These are phyloP conservation scores for Parnassius orleans DNA, from an alignment of 2,888 invertebrate genomes.

Conservation along the genomic window DNA sequence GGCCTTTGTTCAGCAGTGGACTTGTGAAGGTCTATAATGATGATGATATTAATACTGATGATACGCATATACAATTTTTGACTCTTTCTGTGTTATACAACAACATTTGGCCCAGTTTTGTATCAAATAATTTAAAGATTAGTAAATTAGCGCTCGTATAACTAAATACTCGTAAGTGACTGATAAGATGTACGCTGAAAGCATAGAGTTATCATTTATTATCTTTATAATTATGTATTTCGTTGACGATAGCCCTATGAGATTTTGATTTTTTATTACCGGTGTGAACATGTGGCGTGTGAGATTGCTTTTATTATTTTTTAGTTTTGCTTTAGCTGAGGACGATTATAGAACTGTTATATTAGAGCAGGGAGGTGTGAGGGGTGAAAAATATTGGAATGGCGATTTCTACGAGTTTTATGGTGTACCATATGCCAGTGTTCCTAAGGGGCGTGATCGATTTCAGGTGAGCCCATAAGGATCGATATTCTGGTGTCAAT, in stretches of 20 bases:
- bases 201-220: background rate
- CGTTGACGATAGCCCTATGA: background rate
- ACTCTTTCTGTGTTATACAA: background rate
- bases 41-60: no score
- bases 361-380: conserved; percentile 54
- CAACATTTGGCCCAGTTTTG: background rate
- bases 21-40: no score
- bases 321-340: conserved; percentile 37
- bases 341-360: conserved; percentile 44
- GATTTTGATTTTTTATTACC: background rate
- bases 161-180: background rate
- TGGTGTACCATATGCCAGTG: conserved; percentile 64
- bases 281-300: conserved; percentile 43
- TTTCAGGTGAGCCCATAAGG: conserved; percentile 52
- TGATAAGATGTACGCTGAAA: background rate
- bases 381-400: conserved; percentile 66
- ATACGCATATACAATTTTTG: no score
- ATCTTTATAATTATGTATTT: background rate
- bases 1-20: no score
- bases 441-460: conserved; percentile 56
- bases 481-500: no score
- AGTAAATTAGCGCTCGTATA: no score
- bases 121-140: background rate
- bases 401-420: conserved; percentile 68
- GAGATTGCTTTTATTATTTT: conserved; percentile 38